These are phyloP conservation scores for Buathra laborator DNA, from an alignment of 2,888 invertebrate genomes.

Conservation along the genomic window DNA sequence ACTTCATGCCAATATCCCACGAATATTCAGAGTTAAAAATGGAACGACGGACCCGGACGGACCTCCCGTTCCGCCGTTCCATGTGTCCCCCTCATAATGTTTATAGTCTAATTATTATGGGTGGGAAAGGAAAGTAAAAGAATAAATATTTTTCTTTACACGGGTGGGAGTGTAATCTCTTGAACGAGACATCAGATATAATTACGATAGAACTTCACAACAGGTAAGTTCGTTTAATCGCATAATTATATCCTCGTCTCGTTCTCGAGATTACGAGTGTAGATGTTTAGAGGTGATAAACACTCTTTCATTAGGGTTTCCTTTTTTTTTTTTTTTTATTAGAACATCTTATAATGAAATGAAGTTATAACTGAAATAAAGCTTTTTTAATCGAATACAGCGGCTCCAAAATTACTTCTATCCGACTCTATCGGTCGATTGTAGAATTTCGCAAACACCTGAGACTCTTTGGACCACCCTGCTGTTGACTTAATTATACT, in stretches of 20 bases:
- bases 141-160: slow-evolving; percentile 23
- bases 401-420: background rate
- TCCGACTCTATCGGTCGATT: slow-evolving; percentile 22
- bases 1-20: slow-evolving; percentile 1
- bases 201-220: background rate
- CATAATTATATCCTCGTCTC: too few species aligned
- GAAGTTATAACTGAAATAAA: too few species aligned
- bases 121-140: slow-evolving; percentile 17
- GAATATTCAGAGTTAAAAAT: slow-evolving; percentile 1
- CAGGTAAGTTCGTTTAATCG: too few species aligned
- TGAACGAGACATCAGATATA: background rate
- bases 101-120: slow-evolving; percentile 20
- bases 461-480: slow-evolving; percentile 33
- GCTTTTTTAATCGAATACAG: background rate
- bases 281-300: too few species aligned
- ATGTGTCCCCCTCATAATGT: slow-evolving; percentile 11
- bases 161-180: slow-evolving; percentile 45
- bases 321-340: too few species aligned
- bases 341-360: too few species aligned
- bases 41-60: slow-evolving; percentile 12
- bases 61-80: slow-evolving; percentile 18
- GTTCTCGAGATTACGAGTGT: too few species aligned
- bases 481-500: slow-evolving; percentile 46
- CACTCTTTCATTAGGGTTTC: too few species aligned
- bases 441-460: slow-evolving; percentile 44